phyloP scores from a whole-genome alignment of 2,888 invertebrate species.

The Dastarcus helophoroides region DNA sequence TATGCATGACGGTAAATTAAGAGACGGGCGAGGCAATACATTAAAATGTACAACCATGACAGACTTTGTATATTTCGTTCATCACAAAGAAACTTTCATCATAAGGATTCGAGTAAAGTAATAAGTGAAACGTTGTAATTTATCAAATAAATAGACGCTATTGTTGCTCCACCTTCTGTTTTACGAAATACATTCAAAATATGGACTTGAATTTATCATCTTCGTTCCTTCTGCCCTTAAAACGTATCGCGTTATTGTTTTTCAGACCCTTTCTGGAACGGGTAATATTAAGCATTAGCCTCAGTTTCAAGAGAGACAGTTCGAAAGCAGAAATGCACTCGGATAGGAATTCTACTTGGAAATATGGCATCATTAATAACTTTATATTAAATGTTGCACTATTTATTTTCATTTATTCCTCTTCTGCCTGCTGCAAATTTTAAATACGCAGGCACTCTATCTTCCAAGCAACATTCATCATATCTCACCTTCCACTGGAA shows the following conservation, averaged over 20 bases:
- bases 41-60: too few species aligned
- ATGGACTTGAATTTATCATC: constrained; percentile 36
- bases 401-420: constrained; percentile 36
- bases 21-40: too few species aligned
- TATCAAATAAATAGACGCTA: constrained; percentile 38
- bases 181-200: constrained; percentile 32
- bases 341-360: constrained; percentile 30
- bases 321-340: constrained; percentile 2
- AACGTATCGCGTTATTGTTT: constrained; percentile 25
- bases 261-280: constrained; percentile 23
- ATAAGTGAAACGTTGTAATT: constrained; percentile 36
- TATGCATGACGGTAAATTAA: too few species aligned
- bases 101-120: constrained; percentile 20
- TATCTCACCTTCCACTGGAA: too few species aligned
- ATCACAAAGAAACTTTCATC: constrained; percentile 8
- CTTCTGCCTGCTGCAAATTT: too few species aligned
- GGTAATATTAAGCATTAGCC: not conserved
- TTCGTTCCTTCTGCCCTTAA: constrained; percentile 24
- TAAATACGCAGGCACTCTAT: too few species aligned
- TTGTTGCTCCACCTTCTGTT: constrained; percentile 32
- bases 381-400: constrained; percentile 36
- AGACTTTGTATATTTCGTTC: constrained; percentile 5
- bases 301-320: not conserved
- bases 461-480: too few species aligned
- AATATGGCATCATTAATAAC: constrained; percentile 36